These are phyloP conservation scores for Lasioglossum malachurum DNA, from an alignment of 2,888 invertebrate genomes.

Conservation along the genomic window DNA sequence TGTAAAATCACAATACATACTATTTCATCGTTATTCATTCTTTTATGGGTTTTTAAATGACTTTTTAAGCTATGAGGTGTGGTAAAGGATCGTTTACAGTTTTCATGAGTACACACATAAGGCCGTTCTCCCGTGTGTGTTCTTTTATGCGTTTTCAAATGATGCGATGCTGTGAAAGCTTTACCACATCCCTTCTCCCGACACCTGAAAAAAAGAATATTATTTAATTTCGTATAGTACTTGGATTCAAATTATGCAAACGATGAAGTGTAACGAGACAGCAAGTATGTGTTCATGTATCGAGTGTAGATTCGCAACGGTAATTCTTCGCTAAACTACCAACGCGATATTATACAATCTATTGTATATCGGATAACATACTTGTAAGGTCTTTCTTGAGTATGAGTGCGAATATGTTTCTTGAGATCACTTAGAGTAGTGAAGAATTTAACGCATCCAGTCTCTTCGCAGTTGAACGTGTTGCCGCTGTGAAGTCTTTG, in stretches of 20 bases:
- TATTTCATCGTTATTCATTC: constrained; percentile 73
- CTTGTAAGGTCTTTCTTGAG: constrained; percentile 96
- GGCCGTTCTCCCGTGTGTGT: constrained; percentile 94
- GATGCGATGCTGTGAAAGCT: constrained; percentile 97
- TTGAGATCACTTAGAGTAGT: constrained; percentile 97
- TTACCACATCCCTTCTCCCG: constrained; percentile 94
- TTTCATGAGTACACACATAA: constrained; percentile 89
- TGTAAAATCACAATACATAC: constrained; percentile 68
- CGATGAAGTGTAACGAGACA: constrained; percentile 2
- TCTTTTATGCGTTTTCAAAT: constrained; percentile 95
- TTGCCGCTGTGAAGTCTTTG: constrained; percentile 96
- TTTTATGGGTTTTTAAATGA: constrained; percentile 91
- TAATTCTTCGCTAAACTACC: background rate
- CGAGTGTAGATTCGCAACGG: background rate
- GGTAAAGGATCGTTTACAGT: constrained; percentile 92
- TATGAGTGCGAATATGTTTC: constrained; percentile 97
- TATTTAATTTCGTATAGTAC: background rate
- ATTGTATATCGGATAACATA: constrained; percentile 84
- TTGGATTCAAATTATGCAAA: background rate
- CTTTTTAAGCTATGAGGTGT: constrained; percentile 94
- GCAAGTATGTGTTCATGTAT: background rate
- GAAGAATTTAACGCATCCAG: constrained; percentile 95
- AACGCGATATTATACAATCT: background rate
- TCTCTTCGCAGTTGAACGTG: constrained; percentile 95
- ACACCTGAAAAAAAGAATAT: constrained; percentile 87